Percentiles rank a stretch among this genome's conserved stretches.
phyloP scores from a whole-genome alignment of 1,140 invertebrate species.

The Chironomus striatipennis region DNA sequence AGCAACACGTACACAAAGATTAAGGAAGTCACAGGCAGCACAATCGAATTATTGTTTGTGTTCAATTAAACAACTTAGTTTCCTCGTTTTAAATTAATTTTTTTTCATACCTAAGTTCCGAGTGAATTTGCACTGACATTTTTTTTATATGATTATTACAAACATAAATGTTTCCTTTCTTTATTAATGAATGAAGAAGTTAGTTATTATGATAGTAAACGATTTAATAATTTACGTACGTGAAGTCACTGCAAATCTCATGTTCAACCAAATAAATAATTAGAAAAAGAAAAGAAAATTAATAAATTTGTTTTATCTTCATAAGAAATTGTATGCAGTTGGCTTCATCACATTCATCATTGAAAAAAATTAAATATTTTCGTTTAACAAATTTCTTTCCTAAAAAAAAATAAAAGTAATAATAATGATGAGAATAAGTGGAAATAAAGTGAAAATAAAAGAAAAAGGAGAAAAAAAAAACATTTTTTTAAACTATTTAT shows the following conservation, averaged over 20 bases:
- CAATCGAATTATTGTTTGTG: too few species aligned
- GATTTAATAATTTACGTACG: too few species aligned
- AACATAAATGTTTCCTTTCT: background rate
- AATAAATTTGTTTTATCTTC: background rate
- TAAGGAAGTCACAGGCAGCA: slow-evolving; percentile 33
- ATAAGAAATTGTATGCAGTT: background rate
- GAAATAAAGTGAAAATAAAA: background rate
- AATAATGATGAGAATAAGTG: background rate
- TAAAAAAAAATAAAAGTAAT: too few species aligned
- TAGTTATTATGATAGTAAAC: too few species aligned
- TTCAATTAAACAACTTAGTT: background rate
- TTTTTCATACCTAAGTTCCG: background rate
- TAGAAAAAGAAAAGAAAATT: background rate
- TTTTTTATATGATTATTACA: background rate
- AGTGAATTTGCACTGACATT: background rate
- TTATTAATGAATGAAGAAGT: background rate
- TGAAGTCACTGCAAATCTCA: background rate
- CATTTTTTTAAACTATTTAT: background rate
- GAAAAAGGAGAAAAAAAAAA: background rate
- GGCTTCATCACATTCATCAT: too few species aligned
- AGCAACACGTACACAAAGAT: slow-evolving; percentile 41
- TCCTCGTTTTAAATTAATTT: background rate
- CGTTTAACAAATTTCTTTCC: background rate
- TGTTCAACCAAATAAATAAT: background rate
- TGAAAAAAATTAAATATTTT: too few species aligned